Percentiles rank a stretch among this genome's conserved stretches.
Evolutionary conservation across 2,113 vertebrate species (phyloP).

Genomic region (Pseudopipra pipra): DNA sequence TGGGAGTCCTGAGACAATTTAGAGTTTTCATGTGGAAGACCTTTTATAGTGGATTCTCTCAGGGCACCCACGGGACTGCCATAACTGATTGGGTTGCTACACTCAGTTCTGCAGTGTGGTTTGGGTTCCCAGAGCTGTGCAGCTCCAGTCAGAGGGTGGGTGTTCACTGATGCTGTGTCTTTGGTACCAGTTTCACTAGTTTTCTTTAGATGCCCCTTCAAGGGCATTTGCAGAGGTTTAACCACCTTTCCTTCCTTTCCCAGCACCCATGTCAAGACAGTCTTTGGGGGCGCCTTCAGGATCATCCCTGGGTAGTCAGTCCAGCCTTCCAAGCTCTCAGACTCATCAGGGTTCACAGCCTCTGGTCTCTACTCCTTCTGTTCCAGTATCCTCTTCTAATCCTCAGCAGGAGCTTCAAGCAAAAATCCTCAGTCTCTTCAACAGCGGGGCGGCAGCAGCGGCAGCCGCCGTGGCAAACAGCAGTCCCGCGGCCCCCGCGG

Average conservation of each 20-base stretch:
- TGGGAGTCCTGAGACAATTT: neutral
- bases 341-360: conserved; percentile 74
- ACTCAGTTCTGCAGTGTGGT: neutral
- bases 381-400: conserved; percentile 62
- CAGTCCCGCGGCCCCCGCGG: conserved; percentile 29
- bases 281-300: conserved; percentile 69
- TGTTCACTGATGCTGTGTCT: neutral
- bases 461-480: conserved; percentile 82
- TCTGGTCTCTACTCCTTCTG: conserved; percentile 69
- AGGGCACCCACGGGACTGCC: neutral
- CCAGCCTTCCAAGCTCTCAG: conserved; percentile 59
- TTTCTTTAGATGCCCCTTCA: neutral
- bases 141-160: neutral
- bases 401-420: conserved; percentile 95
- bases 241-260: conserved; percentile 30
- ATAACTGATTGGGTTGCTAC: neutral
- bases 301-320: conserved; percentile 70
- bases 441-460: conserved; percentile 78
- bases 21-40: neutral
- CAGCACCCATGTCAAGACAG: conserved; percentile 75
- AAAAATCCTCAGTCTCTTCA: conserved; percentile 98
- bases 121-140: neutral
- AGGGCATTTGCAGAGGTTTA: neutral
- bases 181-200: neutral
- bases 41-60: neutral